Base-by-base conservation (phyloP, 2,797 vertebrate genomes). In the Leptatherina wallacei region DNA sequence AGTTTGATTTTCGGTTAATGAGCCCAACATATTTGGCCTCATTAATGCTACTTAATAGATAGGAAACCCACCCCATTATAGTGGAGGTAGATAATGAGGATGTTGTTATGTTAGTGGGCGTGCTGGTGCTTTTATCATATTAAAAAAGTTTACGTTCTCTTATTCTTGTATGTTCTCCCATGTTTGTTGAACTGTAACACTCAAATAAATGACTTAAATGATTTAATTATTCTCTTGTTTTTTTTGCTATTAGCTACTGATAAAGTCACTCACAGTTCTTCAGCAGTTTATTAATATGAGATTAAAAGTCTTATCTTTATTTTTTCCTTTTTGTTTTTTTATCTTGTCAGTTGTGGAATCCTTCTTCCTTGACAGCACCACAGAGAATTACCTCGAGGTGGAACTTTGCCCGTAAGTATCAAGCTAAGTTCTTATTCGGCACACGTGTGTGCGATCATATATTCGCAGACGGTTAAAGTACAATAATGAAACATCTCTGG, bases 381-480 rank as follows among this genome's bases (percentile, higher is more conserved):
- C 89, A 52, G 93, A 95, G 73, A 95, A 95, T 51, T 99, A 98
- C 83, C 93, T 99, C 27, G 97, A 98, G 91, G 95, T 98, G 67
- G 97, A 99, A 90, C 88, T 98, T 75, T 97, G 97, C 83, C 98
- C 95, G 95, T 99, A 94, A 97, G 97, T 97, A 93, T 13, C 7
- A 3, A 40, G 14, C 57, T 61, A 14, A 59, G 27, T 11, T 49
- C n/a, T 38, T 75, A 44, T 42, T 57, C 36, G 51, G 20, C 24
- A 27, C 72, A 27, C 16, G 24, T 61, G 36, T 55, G 13, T 57
- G 1, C 75, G 61, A 32, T 12, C 3, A 29, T 11, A 52, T 49
- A 33, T 63, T 62, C 22, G 22, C n/a, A 63, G 33, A 40, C 2
- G 24, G 0, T 47, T 18, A 7, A 61, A 27, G 11, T 16, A n/a